phyloP scores from a whole-genome alignment of 2,113 vertebrate genomes.

The Festucalex cinctus region DNA sequence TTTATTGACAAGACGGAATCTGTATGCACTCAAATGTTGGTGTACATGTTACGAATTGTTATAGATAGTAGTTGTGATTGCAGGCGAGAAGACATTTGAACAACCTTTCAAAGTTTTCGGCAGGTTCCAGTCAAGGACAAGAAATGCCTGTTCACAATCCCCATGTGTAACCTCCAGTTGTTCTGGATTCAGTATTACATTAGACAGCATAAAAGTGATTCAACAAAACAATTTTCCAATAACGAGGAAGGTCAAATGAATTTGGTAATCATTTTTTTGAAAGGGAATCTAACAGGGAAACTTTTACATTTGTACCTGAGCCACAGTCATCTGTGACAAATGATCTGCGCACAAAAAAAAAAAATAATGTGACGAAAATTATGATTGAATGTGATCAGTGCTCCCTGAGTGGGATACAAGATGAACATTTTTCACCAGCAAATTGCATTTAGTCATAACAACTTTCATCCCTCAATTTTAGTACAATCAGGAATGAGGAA shows the following conservation, averaged over 20 bases:
- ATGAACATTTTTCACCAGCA: not conserved
- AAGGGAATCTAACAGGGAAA: too few species aligned
- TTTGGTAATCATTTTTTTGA: too few species aligned
- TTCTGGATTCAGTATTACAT: too few species aligned
- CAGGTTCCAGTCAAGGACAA: too few species aligned
- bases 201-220: not conserved
- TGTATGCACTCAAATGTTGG: not conserved
- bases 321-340: not conserved
- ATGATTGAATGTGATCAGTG: not conserved
- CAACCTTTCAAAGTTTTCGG: not conserved
- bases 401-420: not conserved
- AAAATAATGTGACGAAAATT: not conserved
- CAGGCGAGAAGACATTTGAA: not conserved
- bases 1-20: slow-evolving; percentile 10
- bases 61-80: not conserved
- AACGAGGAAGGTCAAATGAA: not conserved
- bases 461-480: not conserved
- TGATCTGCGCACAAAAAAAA: not conserved
- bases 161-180: too few species aligned
- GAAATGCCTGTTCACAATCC: too few species aligned
- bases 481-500: too few species aligned
- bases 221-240: not conserved
- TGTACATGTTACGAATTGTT: slow-evolving; percentile 5
- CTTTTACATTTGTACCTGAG: not conserved
- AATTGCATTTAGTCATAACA: not conserved